phyloP scores from a whole-genome alignment of 2,113 vertebrate genomes.

The Condylura cristata region DNA sequence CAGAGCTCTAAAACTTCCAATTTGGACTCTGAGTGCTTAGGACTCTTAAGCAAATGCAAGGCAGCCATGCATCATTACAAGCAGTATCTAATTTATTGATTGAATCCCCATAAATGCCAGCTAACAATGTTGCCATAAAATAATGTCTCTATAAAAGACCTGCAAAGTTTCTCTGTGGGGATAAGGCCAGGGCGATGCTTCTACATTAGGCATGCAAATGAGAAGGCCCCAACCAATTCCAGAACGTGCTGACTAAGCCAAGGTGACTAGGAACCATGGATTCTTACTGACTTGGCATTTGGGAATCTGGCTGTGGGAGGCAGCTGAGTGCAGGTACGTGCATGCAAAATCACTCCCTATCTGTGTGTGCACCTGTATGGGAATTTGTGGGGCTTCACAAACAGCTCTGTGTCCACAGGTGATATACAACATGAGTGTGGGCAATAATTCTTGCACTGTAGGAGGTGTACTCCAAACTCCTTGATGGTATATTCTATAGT shows the following conservation, averaged over 20 bases:
- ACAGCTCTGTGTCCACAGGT: fast-evolving
- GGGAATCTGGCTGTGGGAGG: neutral
- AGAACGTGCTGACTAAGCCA: neutral
- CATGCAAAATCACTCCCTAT: neutral
- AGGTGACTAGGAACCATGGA: neutral
- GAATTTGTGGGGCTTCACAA: neutral
- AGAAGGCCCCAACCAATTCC: neutral
- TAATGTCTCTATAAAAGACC: conserved; percentile 49
- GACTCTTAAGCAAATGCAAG: conserved; percentile 15
- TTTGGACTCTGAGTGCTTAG: neutral
- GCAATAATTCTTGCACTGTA: neutral
- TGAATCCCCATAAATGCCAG: conserved; percentile 58
- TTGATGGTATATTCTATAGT: neutral
- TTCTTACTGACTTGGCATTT: neutral
- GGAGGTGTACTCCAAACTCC: neutral
- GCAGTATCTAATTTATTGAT: conserved; percentile 59
- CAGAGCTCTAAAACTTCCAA: neutral
- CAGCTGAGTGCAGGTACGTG: fast-evolving
- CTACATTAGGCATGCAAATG: neutral
- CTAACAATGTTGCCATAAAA: conserved; percentile 57
- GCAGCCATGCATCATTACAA: conserved; percentile 43
- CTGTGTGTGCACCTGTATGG: neutral
- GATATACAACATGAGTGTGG: neutral
- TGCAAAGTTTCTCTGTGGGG: neutral
- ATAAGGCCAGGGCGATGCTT: neutral